Base-by-base conservation (phyloP, 2,888 invertebrate genomes). In the Agapostemon virescens region DNA sequence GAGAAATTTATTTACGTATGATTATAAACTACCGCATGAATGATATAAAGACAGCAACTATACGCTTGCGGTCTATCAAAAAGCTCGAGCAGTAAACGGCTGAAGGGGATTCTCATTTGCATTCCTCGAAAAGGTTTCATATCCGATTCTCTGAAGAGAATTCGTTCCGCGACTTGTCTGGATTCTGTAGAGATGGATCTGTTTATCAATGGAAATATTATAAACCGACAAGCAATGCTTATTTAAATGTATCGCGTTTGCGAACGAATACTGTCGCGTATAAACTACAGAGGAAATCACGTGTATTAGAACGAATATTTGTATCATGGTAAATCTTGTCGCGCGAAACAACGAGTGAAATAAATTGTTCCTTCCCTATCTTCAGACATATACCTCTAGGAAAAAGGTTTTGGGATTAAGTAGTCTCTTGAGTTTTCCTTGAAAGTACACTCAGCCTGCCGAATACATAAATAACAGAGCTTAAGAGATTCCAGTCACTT, bases 51-150 rank as follows among this genome's bases (percentile, higher is more conserved):
- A 40, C 2, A 40, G n/a, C n/a, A 45, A n/a, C 7, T 7, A 1
- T 1, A 20, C 17, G 20, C 3, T 15, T 1, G 15, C 42, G 42
- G 4, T 42, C 42, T 17, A 42, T 42, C 20, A 17, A 17, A 17
- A 17, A 42, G 17, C 42, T 42, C 5, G 17, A 17, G 0, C 17
- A 42, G 42, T 1, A 26, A 49, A 49, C 2, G 74, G 42, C 76
- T 76, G 71, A 77, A 77, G 42, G 26, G 63, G 77, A 82, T 76
- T 77, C 52, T 55, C 64, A 82, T 55, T 76, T 38, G 73, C 75
- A 73, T 73, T 45, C 64, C 13, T 7, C 33, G 49, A 36, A 58
- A 77, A 26, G 71, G 77, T 52, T 77, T 72, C 77, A 20, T n/a
- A 23, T 7, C 5, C 64, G 68, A 77, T 80, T 71, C 63, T 74